These are phyloP conservation scores for Calliopum simillimum DNA, from an alignment of 2,888 invertebrate species.

Conservation along the genomic window DNA sequence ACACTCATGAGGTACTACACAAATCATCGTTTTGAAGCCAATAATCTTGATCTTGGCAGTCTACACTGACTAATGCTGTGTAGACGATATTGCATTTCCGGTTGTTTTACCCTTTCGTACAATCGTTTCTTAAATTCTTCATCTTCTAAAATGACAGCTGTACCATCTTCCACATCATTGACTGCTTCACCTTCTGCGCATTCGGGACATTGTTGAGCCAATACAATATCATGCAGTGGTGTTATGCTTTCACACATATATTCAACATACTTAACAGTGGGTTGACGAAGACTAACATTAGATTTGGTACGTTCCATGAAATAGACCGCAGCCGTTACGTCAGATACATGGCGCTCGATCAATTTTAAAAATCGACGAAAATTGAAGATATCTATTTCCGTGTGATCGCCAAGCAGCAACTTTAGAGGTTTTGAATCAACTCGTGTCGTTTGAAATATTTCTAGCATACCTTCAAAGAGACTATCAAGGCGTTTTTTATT, in stretches of 20 bases:
- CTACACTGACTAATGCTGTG: slow-evolving; percentile 65
- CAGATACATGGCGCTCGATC: slow-evolving; percentile 70
- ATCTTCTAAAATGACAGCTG: slow-evolving; percentile 52
- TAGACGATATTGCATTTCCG: slow-evolving; percentile 66
- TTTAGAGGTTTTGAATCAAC: slow-evolving; percentile 69
- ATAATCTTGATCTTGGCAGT: slow-evolving; percentile 61
- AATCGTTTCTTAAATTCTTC: slow-evolving; percentile 57
- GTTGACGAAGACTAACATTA: slow-evolving; percentile 59
- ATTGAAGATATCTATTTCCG: slow-evolving; percentile 72
- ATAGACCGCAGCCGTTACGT: slow-evolving; percentile 70
- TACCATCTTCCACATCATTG: slow-evolving; percentile 62
- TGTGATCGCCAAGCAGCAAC: slow-evolving; percentile 71
- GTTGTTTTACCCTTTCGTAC: slow-evolving; percentile 62
- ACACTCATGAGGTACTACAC: too few relatives aligned
- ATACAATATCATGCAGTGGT: slow-evolving; percentile 68
- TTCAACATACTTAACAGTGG: slow-evolving; percentile 58
- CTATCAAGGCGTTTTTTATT: slow-evolving; percentile 55
- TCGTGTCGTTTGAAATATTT: slow-evolving; percentile 66
- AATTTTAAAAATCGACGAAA: slow-evolving; percentile 70
- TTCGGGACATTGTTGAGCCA: slow-evolving; percentile 66
- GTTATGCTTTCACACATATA: slow-evolving; percentile 57
- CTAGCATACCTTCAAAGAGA: slow-evolving; percentile 56
- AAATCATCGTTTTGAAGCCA: slow-evolving; percentile 57
- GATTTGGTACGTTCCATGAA: slow-evolving; percentile 52
- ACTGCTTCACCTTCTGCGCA: slow-evolving; percentile 66